A percentile compares a stretch with the other conserved stretches of the same genome.
Evolutionary conservation across 2,797 vertebrate species (phyloP).

Genomic region (Acanthornis magna): DNA sequence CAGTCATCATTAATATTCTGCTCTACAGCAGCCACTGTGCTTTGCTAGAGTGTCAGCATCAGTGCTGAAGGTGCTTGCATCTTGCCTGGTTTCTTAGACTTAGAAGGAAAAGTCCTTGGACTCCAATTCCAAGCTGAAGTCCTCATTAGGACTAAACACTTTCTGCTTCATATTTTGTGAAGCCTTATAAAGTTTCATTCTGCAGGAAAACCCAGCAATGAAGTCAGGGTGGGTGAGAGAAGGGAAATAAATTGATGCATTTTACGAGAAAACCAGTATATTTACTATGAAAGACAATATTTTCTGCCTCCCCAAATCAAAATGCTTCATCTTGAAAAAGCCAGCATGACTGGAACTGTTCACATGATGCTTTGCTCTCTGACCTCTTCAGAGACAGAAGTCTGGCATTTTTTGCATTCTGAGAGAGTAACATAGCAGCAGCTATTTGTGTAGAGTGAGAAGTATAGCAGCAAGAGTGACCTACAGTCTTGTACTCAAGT

Average conservation of each 20-base stretch:
- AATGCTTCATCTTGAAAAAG: background rate
- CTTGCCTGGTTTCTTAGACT: background rate
- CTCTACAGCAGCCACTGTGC: background rate
- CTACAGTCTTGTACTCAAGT: background rate
- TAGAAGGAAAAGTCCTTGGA: background rate
- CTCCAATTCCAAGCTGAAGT: background rate
- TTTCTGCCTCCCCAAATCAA: background rate
- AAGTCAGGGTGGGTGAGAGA: background rate
- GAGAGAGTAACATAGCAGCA: background rate
- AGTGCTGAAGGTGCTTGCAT: background rate
- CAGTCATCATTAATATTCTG: background rate
- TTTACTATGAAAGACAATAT: background rate
- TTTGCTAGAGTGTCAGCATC: background rate
- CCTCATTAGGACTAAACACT: background rate
- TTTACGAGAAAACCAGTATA: background rate
- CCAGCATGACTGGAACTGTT: background rate
- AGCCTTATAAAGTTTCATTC: background rate
- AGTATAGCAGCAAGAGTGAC: background rate
- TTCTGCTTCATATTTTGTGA: background rate
- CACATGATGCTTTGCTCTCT: background rate
- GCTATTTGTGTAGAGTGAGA: background rate
- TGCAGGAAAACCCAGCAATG: background rate
- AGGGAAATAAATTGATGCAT: background rate
- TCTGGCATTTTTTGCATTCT: background rate
- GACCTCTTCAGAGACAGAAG: background rate